These are phyloP conservation scores for Amblyjoppa fuscipennis DNA, from an alignment of 2,888 invertebrate genomes.

Conservation along the genomic window DNA sequence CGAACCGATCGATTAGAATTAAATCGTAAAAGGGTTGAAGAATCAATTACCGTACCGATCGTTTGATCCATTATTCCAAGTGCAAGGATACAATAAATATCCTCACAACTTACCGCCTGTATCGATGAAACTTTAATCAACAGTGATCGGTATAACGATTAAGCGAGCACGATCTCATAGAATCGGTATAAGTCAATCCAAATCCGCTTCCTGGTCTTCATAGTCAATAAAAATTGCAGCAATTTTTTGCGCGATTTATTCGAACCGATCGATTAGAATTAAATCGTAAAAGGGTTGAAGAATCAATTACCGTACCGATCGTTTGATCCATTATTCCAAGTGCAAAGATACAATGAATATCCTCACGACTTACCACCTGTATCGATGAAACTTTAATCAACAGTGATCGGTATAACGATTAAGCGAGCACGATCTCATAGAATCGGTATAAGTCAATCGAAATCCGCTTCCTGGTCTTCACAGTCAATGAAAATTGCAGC, in stretches of 20 bases:
- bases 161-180: background rate
- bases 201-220: background rate
- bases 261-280: too few relatives aligned
- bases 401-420: slow-evolving; percentile 11
- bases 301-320: too few relatives aligned
- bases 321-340: too few relatives aligned
- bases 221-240: slow-evolving; percentile 7
- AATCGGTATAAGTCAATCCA: slow-evolving; percentile 7
- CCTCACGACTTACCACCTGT: background rate
- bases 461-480: background rate
- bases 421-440: slow-evolving; percentile 2
- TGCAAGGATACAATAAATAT: background rate
- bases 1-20: too few relatives aligned
- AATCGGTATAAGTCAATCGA: slow-evolving; percentile 9
- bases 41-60: too few relatives aligned
- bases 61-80: too few relatives aligned
- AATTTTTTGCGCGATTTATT: background rate
- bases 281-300: too few relatives aligned
- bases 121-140: slow-evolving; percentile 9
- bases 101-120: background rate
- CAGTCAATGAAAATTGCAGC: too few relatives aligned
- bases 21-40: too few relatives aligned
- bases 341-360: background rate
- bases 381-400: background rate
- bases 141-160: slow-evolving; percentile 12